A percentile compares a stretch with the other conserved stretches of the same genome.
Conservation (phyloP, 1,140 invertebrate genomes). For the Cepaea nemoralis region DNA sequence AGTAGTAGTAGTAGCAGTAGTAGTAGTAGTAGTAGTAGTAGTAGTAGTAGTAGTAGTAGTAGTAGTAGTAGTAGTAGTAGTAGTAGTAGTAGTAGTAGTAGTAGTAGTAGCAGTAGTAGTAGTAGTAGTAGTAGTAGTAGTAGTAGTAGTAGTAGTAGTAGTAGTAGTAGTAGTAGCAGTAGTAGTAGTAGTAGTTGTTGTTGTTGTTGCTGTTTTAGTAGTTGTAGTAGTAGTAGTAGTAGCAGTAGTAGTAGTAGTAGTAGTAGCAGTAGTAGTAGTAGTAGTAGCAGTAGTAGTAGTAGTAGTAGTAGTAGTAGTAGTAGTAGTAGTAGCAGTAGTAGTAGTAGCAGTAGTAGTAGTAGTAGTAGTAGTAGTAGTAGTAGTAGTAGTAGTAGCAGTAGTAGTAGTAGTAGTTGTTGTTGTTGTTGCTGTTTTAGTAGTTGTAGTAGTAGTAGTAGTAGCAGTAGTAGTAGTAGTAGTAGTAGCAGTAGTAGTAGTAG, state of each 20-base stretch:
- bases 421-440: too few species aligned
- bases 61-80: slow-evolving; percentile 18
- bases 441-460: background rate
- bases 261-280: slow-evolving; percentile 71
- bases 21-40: slow-evolving; percentile 19
- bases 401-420: background rate
- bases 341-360: background rate
- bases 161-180: slow-evolving; percentile 1
- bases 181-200: background rate
- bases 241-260: slow-evolving; percentile 73
- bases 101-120: slow-evolving; percentile 28
- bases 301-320: background rate
- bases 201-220: too few species aligned
- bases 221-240: slow-evolving; percentile 69
- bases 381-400: slow-evolving; percentile 5
- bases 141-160: slow-evolving; percentile 32
- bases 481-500: background rate
- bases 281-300: slow-evolving; percentile 20
- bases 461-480: background rate
- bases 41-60: slow-evolving; percentile 18
- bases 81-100: slow-evolving; percentile 2
- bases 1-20: background rate
- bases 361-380: background rate
- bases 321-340: background rate
- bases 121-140: slow-evolving; percentile 31